Evolutionary conservation across 2,888 invertebrate species (phyloP), one percentile per base, ranked within the genome.

Genomic region (Lithosia quadra): DNA sequence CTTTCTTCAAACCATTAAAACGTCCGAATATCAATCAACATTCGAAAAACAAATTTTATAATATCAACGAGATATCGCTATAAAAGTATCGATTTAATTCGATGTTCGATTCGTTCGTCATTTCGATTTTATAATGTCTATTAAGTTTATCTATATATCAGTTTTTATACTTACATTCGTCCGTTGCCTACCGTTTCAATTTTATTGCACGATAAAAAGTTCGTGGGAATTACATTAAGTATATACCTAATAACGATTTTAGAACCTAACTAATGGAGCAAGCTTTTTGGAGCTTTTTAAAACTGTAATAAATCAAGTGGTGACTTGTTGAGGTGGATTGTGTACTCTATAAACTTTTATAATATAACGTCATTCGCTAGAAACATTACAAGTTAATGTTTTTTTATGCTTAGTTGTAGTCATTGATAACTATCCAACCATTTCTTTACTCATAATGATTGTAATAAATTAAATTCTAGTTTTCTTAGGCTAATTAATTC

Each of bases 141-240:
- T 90, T 86, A 90, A 89, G 74, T 81, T 90, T 89, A 91, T 91
- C 90, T 90, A 86, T 88, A 88, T 88, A 89, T 84, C 79, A 74
- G 85, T 86, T 88, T 89, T 90, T 89, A 90, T 88, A 28, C 58
- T 33, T 58, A 83, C 83, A 84, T 84, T 82, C 77, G 82, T 80
- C 81, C 83, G 84, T 84, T 88, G 87, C 87, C 91, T 90, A 90
- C 90, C 86, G 90, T 89, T 90, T 87, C 84, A 85, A 84, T 87
- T 91, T 91, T 91, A 90, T 89, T 83, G 82, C 81, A 69, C 72
- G 79, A 81, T 81, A 81, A 81, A 81, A 76, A 80, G 74, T 78
- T 78, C 81, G 86, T 84, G 76, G 79, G 83, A 87, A 86, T 82
- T 78, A 71, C 80, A 79, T 78, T 77, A 76, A 79, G 70, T 74